phyloP scores from a whole-genome alignment of 35 echinoderm and acorn worm species.

The Stichopus chloronotus region DNA sequence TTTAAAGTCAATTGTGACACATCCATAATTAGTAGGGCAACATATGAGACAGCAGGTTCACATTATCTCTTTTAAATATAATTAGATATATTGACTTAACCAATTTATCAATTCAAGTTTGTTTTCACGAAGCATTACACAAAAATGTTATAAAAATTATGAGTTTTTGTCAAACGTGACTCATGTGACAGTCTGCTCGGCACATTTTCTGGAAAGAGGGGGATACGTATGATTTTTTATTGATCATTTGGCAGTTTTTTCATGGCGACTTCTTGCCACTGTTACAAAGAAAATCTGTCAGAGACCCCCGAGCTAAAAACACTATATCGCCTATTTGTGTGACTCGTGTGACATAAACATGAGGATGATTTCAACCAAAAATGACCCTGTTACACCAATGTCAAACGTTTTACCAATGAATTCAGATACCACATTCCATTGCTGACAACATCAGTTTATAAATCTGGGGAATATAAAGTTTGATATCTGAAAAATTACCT shows the following conservation, averaged over 20 bases:
- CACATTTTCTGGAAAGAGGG: background rate
- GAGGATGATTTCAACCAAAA: background rate
- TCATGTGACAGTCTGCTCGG: background rate
- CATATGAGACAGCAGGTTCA: background rate
- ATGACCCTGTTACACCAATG: background rate
- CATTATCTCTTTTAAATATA: background rate
- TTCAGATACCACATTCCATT: background rate
- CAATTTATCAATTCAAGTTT: background rate
- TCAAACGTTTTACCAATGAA: background rate
- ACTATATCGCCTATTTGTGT: background rate
- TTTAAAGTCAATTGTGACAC: background rate
- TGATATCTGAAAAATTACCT: background rate
- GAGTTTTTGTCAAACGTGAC: background rate
- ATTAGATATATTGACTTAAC: too few relatives aligned
- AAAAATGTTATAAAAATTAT: background rate
- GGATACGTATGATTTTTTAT: background rate
- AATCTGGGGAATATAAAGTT: background rate
- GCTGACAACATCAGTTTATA: background rate
- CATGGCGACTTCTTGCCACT: background rate
- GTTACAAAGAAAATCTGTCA: background rate
- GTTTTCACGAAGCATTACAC: background rate
- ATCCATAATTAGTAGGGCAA: background rate
- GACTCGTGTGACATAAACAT: background rate
- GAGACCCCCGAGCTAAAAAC: too few relatives aligned
- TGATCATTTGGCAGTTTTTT: background rate